Percentiles rank a stretch among this genome's conserved stretches.
Evolutionary conservation across 1,140 invertebrate genomes (phyloP).

Genomic region (Periplaneta americana): DNA sequence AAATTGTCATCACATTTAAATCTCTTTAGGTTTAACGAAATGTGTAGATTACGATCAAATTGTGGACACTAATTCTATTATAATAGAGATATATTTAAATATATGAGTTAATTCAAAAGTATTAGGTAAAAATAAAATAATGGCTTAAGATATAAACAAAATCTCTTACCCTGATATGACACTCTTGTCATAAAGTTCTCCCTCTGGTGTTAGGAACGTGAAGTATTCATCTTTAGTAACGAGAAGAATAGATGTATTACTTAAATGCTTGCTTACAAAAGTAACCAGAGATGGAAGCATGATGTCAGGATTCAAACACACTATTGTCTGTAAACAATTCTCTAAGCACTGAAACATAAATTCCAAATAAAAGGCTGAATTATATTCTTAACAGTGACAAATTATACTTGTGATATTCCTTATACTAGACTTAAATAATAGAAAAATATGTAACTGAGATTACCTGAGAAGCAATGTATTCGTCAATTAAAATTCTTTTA

Average conservation of each 20-base stretch:
- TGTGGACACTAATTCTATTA: no score
- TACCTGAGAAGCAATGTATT: slow-evolving; percentile 49
- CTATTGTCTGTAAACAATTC: slow-evolving; percentile 59
- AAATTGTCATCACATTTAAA: no score
- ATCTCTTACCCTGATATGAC: slow-evolving; percentile 72
- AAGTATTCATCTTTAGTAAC: slow-evolving; percentile 85
- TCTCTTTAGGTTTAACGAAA: no score
- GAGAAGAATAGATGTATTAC: slow-evolving; percentile 59
- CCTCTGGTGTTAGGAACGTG: slow-evolving; percentile 82
- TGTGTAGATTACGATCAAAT: no score
- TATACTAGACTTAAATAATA: no score
- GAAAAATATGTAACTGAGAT: slow-evolving; percentile 40
- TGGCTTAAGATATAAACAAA: no score
- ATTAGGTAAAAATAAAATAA: no score
- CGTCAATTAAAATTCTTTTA: slow-evolving; percentile 50
- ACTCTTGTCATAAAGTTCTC: slow-evolving; percentile 86
- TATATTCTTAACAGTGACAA: not conserved
- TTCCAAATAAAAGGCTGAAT: slow-evolving; percentile 17
- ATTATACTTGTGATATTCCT: no score
- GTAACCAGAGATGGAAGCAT: slow-evolving; percentile 53
- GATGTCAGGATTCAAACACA: slow-evolving; percentile 54
- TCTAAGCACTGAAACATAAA: slow-evolving; percentile 43
- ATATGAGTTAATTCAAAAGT: no score
- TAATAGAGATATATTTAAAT: no score
- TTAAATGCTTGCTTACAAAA: slow-evolving; percentile 50